Evolutionary conservation across 1,140 invertebrate genomes (phyloP).

Genomic region (Aphidius ervi): DNA sequence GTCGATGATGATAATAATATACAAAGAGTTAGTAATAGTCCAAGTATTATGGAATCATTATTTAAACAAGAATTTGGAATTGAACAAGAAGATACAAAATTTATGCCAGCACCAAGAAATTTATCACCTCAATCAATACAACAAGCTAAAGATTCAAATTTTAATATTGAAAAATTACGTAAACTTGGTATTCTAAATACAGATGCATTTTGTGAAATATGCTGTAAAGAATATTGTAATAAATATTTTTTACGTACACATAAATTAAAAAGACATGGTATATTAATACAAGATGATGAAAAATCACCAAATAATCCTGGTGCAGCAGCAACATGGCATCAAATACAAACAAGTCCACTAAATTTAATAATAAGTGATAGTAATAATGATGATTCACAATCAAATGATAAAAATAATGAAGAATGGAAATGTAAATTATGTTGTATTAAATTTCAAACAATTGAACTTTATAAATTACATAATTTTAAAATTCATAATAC

Average conservation of each 20-base stretch:
- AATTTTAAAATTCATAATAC: constrained; percentile 41
- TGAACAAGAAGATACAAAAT: constrained; percentile 57
- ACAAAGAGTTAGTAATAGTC: constrained; percentile 33
- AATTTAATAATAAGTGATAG: constrained; percentile 60
- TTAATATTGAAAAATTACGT: constrained; percentile 65
- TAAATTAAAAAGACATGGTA: constrained; percentile 78
- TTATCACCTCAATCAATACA: constrained; percentile 60
- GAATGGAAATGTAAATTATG: constrained; percentile 59
- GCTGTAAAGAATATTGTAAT: constrained; percentile 93
- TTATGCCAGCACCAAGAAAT: constrained; percentile 56
- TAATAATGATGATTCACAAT: constrained; percentile 36
- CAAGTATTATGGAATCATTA: constrained; percentile 41
- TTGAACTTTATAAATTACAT: constrained; percentile 55
- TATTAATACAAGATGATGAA: constrained; percentile 59
- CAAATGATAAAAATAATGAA: constrained; percentile 43
- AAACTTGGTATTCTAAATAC: constrained; percentile 78
- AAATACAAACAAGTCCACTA: constrained; percentile 60
- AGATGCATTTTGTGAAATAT: constrained; percentile 90
- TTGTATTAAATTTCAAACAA: constrained; percentile 56
- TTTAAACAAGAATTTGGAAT: constrained; percentile 49
- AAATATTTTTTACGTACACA: constrained; percentile 92
- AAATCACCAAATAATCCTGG: constrained; percentile 46
- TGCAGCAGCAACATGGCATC: constrained; percentile 48
- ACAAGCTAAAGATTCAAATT: constrained; percentile 60
- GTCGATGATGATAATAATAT: constrained; percentile 16